These are phyloP conservation scores for Dreissena rostriformis DNA, from an alignment of 1,140 invertebrate species.

Conservation along the genomic window DNA sequence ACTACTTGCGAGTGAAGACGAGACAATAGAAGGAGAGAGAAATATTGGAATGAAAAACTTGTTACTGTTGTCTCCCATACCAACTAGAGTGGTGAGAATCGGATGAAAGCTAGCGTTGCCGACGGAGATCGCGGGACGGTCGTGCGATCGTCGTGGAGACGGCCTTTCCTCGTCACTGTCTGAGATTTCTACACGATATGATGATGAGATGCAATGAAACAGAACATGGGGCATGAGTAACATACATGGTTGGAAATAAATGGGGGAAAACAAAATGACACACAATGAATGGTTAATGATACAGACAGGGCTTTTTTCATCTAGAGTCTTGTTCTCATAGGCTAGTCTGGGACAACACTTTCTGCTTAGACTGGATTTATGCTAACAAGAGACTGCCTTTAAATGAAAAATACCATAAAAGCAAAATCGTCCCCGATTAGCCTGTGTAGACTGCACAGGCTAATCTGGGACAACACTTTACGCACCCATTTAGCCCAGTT, in stretches of 20 bases:
- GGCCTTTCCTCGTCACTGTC: slow-evolving; percentile 46
- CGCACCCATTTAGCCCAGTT: too few species aligned
- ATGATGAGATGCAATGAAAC: not conserved
- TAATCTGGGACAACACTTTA: too few species aligned
- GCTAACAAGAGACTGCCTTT: too few species aligned
- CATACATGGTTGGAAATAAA: slow-evolving; percentile 22
- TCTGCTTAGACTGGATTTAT: too few species aligned
- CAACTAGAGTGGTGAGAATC: slow-evolving; percentile 52
- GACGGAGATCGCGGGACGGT: slow-evolving; percentile 34
- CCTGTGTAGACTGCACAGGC: too few species aligned
- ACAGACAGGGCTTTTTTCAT: too few species aligned
- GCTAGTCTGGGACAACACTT: too few species aligned
- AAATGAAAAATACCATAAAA: too few species aligned
- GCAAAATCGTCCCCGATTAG: too few species aligned
- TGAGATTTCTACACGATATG: slow-evolving; percentile 49
- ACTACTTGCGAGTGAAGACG: not conserved
- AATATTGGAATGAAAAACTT: slow-evolving; percentile 1
- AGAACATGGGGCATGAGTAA: slow-evolving; percentile 10
- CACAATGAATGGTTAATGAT: too few species aligned
- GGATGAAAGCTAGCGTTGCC: slow-evolving; percentile 54
- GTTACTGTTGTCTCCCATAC: slow-evolving; percentile 15
- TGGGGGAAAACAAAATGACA: slow-evolving; percentile 2
- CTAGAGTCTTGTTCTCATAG: too few species aligned
- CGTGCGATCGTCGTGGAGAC: slow-evolving; percentile 12
- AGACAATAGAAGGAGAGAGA: slow-evolving; percentile 6